phyloP scores from a whole-genome alignment of 2,113 vertebrate genomes.

The Paramormyrops kingsleyae region DNA sequence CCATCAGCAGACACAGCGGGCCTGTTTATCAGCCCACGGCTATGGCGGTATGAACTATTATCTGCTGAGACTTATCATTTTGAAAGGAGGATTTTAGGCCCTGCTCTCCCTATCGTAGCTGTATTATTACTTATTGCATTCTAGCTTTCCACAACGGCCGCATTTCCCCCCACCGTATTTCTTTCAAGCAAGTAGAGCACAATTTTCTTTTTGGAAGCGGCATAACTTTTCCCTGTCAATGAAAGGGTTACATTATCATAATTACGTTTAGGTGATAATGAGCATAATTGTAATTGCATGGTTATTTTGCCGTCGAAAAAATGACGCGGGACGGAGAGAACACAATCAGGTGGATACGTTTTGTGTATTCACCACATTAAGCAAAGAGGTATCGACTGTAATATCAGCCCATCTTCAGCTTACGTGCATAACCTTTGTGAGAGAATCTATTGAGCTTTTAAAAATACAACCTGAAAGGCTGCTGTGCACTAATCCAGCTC shows the following conservation, averaged over 20 bases:
- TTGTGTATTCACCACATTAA: not conserved
- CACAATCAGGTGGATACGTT: not conserved
- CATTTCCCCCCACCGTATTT: not conserved
- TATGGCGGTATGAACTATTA: not conserved
- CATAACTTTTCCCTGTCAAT: not conserved
- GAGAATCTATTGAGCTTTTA: not conserved
- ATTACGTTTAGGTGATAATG: not conserved
- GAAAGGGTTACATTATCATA: not conserved
- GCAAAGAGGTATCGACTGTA: not conserved
- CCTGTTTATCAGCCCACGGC: constrained; percentile 2
- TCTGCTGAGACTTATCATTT: constrained; percentile 16
- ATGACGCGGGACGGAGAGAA: not conserved
- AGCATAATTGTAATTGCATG: not conserved
- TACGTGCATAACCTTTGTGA: not conserved
- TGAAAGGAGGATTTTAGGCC: constrained; percentile 1
- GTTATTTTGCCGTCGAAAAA: not conserved
- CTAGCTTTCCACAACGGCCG: not conserved
- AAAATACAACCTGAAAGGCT: not conserved
- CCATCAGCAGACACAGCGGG: not conserved
- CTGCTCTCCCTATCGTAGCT: not conserved
- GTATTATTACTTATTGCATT: constrained; percentile 2
- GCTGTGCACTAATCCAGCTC: not conserved
- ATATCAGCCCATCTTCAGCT: not conserved
- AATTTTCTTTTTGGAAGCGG: not conserved
- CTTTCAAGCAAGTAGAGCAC: not conserved